phyloP scores from a whole-genome alignment of 2,113 vertebrate genomes.

The Fulmarus glacialis region DNA sequence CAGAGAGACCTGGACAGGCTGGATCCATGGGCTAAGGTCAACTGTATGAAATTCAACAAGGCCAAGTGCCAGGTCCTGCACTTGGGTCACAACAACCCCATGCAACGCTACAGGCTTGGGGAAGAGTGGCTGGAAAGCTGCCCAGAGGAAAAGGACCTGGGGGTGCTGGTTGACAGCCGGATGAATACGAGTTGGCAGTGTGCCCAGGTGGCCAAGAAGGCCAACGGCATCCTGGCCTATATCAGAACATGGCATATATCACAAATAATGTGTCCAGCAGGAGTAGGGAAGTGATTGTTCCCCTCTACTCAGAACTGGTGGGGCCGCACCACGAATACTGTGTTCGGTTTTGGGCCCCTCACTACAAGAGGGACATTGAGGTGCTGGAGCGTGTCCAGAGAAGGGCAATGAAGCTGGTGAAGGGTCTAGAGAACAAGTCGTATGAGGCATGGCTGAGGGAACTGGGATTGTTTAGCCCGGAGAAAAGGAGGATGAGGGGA shows the following conservation, averaged over 20 bases:
- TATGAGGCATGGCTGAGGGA: not conserved
- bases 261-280: not conserved
- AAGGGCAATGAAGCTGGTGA: not conserved
- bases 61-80: not conserved
- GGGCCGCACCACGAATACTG: not conserved
- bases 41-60: not conserved
- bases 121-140: not conserved
- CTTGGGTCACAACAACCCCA: not conserved
- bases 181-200: not conserved
- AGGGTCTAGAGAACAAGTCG: not conserved
- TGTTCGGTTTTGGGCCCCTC: not conserved
- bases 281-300: not conserved
- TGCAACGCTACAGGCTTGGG: not conserved
- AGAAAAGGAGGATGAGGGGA: not conserved
- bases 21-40: accelerated
- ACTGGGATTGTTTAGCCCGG: too few relatives aligned
- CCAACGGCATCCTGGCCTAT: not conserved
- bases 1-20: not conserved
- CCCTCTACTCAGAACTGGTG: not conserved
- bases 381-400: not conserved
- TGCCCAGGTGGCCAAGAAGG: not conserved
- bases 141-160: accelerated
- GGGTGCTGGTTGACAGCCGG: accelerated
- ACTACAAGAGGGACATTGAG: not conserved
- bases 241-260: not conserved